phyloP scores from a whole-genome alignment of 1,140 invertebrate species.

The Brachionus calyciflorus region DNA sequence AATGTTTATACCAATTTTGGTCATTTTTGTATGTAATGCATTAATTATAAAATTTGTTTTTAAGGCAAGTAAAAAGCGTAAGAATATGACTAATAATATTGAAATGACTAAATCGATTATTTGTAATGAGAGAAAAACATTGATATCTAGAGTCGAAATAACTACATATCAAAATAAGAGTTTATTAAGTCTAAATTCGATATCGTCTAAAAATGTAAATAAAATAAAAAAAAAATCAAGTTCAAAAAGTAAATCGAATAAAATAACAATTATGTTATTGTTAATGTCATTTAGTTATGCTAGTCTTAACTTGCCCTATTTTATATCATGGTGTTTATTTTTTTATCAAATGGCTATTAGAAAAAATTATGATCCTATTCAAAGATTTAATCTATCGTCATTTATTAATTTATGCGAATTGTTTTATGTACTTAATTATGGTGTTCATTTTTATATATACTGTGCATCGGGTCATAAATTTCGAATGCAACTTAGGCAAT shows the following conservation, averaged over 20 bases:
- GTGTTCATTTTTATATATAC: slow-evolving; percentile 44
- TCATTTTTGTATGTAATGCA: slow-evolving; percentile 22
- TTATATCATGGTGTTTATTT: slow-evolving; percentile 43
- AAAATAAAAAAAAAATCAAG: too few relatives aligned
- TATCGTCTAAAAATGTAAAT: background rate
- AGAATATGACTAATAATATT: background rate
- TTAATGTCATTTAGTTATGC: slow-evolving; percentile 39
- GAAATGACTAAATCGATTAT: background rate
- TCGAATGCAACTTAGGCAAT: background rate
- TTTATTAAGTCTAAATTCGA: background rate
- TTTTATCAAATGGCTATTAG: slow-evolving; percentile 27
- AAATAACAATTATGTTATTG: slow-evolving; percentile 21
- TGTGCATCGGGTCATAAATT: slow-evolving; percentile 43
- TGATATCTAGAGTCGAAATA: background rate
- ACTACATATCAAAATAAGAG: background rate
- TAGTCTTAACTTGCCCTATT: slow-evolving; percentile 19
- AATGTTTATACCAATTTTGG: slow-evolving; percentile 33
- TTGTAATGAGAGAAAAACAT: background rate
- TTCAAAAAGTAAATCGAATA: slow-evolving; percentile 4
- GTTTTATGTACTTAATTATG: slow-evolving; percentile 42
- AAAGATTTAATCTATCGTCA: slow-evolving; percentile 3
- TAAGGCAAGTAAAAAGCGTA: background rate
- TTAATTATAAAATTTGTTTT: slow-evolving; percentile 9
- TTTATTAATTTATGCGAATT: slow-evolving; percentile 38
- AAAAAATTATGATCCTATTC: background rate